Base-by-base conservation (phyloP, 1,140 invertebrate genomes). In the Manduca sexta region DNA sequence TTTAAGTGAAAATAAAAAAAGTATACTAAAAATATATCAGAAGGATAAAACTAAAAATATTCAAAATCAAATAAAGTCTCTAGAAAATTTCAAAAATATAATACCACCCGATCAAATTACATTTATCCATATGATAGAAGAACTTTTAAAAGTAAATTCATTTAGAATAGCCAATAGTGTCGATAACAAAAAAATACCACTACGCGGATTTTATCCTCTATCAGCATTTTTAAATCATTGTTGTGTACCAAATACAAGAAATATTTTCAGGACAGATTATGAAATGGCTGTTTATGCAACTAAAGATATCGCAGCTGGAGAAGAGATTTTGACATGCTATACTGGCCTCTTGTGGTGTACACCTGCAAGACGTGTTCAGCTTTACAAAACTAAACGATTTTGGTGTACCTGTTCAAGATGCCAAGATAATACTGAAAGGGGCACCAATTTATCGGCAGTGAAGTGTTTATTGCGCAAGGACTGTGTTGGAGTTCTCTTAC, bases 281-380 rank as follows among this genome's bases (percentile, higher is more conserved):
- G 79, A 79, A 1, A 90, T 95, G 74, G 72, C 86, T 7, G 88
- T 92, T 1, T 89, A 85, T 49, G 90, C 93, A 2, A 84, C 89
- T 0, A 74, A 79, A 39, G 80, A 88, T 8, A 94, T 95, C 34
- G 65, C 79, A 6, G 62, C 82, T 35, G 92, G 91, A 10, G 84
- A 90, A 26, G 92, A 93, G 74, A 88, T 95, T 4, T 90, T 91
- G 8, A 92, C 90, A 62, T 89, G 90, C 12, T 95, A 95, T 55
- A 90, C 91, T 0, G 89, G 91, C 49, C 55, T 92, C 3, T 67
- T 94, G 5, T 93, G 92, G 92, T 90, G 90, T n/a, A 94, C 91
- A 2, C 72, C 85, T 1, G 85, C 89, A 3, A 82, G 94, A 55
- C 81, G 91, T 30, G 84, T 88, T 21, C 91, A 93, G 60, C 80